phyloP scores from a whole-genome alignment of 2,797 vertebrate genomes.

The Epinephelus coioides region DNA sequence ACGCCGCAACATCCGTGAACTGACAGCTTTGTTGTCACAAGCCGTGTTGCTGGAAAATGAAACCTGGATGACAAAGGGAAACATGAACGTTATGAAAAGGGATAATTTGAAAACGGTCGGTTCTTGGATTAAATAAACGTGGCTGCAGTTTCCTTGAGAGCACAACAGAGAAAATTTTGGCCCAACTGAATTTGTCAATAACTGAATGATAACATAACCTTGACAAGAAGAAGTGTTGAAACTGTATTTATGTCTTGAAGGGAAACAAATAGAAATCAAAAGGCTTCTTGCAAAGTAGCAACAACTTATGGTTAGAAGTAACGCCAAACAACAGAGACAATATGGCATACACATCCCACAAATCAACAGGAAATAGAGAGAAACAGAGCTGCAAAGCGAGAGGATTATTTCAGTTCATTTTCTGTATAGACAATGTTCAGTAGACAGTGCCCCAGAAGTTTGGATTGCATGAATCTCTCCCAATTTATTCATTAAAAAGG shows the following conservation, averaged over 20 bases:
- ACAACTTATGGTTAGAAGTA: not conserved
- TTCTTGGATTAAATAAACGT: conserved; percentile 1
- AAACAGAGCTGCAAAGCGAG: not conserved
- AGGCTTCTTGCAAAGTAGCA: not conserved
- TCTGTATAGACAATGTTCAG: not conserved
- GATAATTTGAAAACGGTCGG: conserved; percentile 11
- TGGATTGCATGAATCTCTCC: not conserved
- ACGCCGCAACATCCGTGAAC: not conserved
- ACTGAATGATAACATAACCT: not conserved
- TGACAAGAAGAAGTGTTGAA: not conserved
- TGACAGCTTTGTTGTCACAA: conserved; percentile 39
- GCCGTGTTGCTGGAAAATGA: conserved; percentile 38
- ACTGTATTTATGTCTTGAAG: not conserved
- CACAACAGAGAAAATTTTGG: not conserved
- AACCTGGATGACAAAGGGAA: conserved; percentile 38
- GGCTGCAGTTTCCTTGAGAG: conserved; percentile 2
- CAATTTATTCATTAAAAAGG: not conserved
- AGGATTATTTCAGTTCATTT: not conserved
- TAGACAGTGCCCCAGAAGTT: not conserved
- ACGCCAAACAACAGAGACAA: not conserved
- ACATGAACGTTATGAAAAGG: conserved; percentile 9
- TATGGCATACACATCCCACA: not conserved
- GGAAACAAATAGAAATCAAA: not conserved
- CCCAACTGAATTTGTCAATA: not conserved
- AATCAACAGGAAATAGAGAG: not conserved